These are phyloP conservation scores for Drosophila simulans DNA, from an alignment of 1,140 invertebrate species.

Conservation along the genomic window DNA sequence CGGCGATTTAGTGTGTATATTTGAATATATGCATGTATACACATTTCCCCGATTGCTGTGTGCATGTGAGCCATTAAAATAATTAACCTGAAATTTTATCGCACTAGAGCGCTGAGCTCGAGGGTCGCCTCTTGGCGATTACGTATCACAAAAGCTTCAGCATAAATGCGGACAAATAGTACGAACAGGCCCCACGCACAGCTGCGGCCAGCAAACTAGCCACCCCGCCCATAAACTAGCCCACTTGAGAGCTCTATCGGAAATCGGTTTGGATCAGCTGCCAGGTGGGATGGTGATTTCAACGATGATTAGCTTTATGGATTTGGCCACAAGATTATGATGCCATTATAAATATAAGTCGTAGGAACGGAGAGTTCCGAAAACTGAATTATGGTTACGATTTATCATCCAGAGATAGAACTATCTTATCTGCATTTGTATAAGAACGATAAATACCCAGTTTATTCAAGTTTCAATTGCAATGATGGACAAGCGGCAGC, in stretches of 20 bases:
- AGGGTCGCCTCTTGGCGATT: conserved; percentile 61
- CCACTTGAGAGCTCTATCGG: conserved; percentile 10
- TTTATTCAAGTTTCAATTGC: too few species aligned
- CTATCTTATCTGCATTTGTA: conserved; percentile 18
- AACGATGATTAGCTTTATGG: too few species aligned
- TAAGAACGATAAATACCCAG: too few species aligned
- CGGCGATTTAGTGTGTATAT: conserved; percentile 19
- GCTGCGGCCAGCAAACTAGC: conserved; percentile 6
- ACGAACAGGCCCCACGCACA: conserved; percentile 29
- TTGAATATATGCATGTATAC: neutral
- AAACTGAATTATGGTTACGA: too few species aligned
- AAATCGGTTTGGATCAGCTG: neutral
- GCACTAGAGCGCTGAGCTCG: conserved; percentile 42
- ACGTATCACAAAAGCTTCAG: conserved; percentile 33
- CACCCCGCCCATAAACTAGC: neutral
- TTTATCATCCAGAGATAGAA: neutral
- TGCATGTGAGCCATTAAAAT: conserved; percentile 64
- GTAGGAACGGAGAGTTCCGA: too few species aligned
- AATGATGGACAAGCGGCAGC: too few species aligned
- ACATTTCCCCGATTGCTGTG: conserved; percentile 10
- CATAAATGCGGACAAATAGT: conserved; percentile 13
- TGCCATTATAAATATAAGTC: too few species aligned
- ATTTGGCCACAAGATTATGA: too few species aligned
- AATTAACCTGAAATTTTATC: conserved; percentile 67
- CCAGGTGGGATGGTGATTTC: neutral